Evolutionary conservation across 1,140 invertebrate genomes (phyloP).

Genomic region (roundworm (Caenorhabditis elegans)): DNA sequence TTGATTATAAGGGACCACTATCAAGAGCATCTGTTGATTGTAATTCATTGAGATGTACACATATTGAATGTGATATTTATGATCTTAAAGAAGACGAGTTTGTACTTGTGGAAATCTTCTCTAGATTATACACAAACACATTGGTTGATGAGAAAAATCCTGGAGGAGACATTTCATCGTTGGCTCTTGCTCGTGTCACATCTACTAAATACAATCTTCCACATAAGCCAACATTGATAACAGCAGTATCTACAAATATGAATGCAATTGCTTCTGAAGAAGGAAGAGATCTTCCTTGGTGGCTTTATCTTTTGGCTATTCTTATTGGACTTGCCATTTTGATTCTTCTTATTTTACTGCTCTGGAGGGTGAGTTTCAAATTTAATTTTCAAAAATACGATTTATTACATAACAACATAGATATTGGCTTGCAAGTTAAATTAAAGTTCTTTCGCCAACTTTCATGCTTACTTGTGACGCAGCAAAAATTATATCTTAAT

Average conservation of each 20-base stretch:
- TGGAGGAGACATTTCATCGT: constrained; percentile 61
- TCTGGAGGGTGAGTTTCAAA: constrained; percentile 49
- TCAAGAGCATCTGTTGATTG: constrained; percentile 57
- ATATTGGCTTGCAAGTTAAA: too few relatives aligned
- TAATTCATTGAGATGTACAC: constrained; percentile 59
- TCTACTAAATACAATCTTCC: constrained; percentile 59
- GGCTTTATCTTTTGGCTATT: constrained; percentile 48
- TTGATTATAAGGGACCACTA: constrained; percentile 59
- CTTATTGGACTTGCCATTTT: constrained; percentile 51
- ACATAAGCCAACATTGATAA: constrained; percentile 41
- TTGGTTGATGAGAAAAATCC: constrained; percentile 58
- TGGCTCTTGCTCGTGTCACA: constrained; percentile 60
- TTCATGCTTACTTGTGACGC: too few relatives aligned
- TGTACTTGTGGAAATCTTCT: constrained; percentile 62
- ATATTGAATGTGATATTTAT: constrained; percentile 63
- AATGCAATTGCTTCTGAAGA: constrained; percentile 5
- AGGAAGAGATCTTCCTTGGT: constrained; percentile 44
- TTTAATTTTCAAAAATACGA: background rate
- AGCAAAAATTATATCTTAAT: too few relatives aligned
- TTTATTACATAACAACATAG: too few relatives aligned
- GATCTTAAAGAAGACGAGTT: constrained; percentile 61
- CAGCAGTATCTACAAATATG: constrained; percentile 32
- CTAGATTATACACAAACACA: constrained; percentile 64
- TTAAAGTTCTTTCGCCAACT: too few relatives aligned
- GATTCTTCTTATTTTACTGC: constrained; percentile 45